Evolutionary conservation across 2,888 invertebrate genomes (phyloP), one percentile per base, ranked within the genome.

Genomic region (Nemurella pictetii): DNA sequence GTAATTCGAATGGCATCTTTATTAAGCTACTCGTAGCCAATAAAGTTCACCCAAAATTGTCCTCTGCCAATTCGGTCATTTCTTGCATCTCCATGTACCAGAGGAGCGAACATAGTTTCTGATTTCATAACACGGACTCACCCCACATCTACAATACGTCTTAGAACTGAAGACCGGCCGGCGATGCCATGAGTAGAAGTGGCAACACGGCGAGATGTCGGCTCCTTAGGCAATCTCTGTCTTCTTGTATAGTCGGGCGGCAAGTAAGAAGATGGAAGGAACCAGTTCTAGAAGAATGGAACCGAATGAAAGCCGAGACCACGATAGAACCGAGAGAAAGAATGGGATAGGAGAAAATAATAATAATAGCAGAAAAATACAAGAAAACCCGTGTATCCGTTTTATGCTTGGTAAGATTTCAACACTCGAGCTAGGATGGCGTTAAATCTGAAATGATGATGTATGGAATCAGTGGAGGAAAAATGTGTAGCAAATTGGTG

Each of bases 221-320:
- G 78, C 78, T 78, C 30, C 78, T 75, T 28, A 20, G 55, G 55
- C 55, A 55, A 55, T 55, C 55, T 32, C 32, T 32, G 32, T 32
- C 32, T 32, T 32, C 32, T 32, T 9, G 3, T 32, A 32, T 32
- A 20, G 83, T 7, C 82, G 35, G 82, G 28, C 73, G 72, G 72
- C 27, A 28, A 75, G 75, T 32, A 77, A 78, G 78, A 77, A 78
- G 78, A 35, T 83, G 35, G 72, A 84, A 72, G 82, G 82, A 83
- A 85, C 85, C 83, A 85, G 85, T 85, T 85, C 73, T 83, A 78
- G 78, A 83, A 78, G 83, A 85, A 85, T 77, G 77, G 85, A 83
- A 78, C 77, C 55, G 85, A 35, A 75, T 30, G 78, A 75, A 75
- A 27, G 75, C 75, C 28, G 75, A 78, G 30, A 29, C 15, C 29